Percentiles rank a stretch among this genome's conserved stretches.
Evolutionary conservation across 2,888 invertebrate genomes (phyloP).

Genomic region (Drosophila peninsularis): DNA sequence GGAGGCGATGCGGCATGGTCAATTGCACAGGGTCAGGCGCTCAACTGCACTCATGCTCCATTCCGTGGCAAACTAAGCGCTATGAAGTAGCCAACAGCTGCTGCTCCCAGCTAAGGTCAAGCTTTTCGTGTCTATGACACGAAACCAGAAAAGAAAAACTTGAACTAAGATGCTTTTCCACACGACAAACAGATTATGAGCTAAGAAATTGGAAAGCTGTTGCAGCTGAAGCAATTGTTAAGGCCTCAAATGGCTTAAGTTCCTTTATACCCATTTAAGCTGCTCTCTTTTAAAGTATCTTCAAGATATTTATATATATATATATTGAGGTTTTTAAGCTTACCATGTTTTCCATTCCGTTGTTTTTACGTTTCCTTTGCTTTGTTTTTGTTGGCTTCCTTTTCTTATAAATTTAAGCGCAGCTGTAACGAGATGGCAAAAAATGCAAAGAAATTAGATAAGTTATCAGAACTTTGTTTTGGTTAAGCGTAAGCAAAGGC

Average conservation of each 20-base stretch:
- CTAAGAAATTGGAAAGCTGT: slow-evolving; percentile 3
- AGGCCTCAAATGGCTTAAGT: slow-evolving; percentile 2
- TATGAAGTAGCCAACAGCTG: slow-evolving; percentile 55
- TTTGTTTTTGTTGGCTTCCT: slow-evolving; percentile 9
- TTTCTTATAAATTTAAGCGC: slow-evolving; percentile 9
- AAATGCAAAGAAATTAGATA: slow-evolving; percentile 40
- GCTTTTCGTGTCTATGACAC: slow-evolving; percentile 40
- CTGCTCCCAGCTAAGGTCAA: slow-evolving; percentile 61
- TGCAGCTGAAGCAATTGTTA: slow-evolving; percentile 3
- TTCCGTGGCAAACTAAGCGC: slow-evolving; percentile 64
- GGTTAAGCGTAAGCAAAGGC: slow-evolving; percentile 18
- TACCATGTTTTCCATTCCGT: slow-evolving; percentile 78
- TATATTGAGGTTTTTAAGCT: slow-evolving; percentile 33
- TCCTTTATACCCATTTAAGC: slow-evolving; percentile 5
- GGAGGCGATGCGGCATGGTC: slow-evolving; percentile 59
- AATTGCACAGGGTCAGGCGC: slow-evolving; percentile 69
- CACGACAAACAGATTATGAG: slow-evolving; percentile 40
- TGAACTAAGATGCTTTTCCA: slow-evolving; percentile 26
- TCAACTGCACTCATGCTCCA: slow-evolving; percentile 14
- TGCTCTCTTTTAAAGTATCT: not conserved
- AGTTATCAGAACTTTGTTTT: slow-evolving; percentile 36
- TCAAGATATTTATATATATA: not conserved
- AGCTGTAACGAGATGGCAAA: slow-evolving; percentile 62
- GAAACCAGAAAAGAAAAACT: slow-evolving; percentile 21
- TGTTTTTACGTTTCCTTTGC: slow-evolving; percentile 29